phyloP scores from a whole-genome alignment of 2,888 invertebrate genomes.

The Andrena hattorfiana region DNA sequence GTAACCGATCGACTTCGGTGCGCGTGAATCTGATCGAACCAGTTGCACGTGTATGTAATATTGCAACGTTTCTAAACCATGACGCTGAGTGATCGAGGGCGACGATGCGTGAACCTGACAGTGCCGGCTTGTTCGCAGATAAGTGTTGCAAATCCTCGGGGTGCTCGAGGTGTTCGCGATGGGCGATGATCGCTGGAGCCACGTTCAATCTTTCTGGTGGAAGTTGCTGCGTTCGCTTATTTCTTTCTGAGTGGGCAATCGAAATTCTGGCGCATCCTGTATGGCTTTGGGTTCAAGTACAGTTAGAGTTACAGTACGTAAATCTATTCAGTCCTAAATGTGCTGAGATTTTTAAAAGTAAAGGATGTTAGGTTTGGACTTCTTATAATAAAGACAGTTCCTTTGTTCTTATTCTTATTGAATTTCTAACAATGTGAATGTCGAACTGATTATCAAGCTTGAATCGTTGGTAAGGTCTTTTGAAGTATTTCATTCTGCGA shows the following conservation, averaged over 20 bases:
- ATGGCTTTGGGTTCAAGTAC: too few relatives aligned
- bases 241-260: not conserved
- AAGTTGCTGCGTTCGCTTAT: not conserved
- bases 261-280: too few relatives aligned
- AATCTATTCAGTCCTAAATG: too few relatives aligned
- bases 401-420: too few relatives aligned
- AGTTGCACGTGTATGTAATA: slow-evolving; percentile 50
- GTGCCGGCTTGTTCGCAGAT: slow-evolving; percentile 44
- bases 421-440: too few relatives aligned
- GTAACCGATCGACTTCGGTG: slow-evolving; percentile 23
- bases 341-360: too few relatives aligned
- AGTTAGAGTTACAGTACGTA: too few relatives aligned
- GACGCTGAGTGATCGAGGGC: slow-evolving; percentile 52
- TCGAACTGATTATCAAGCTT: too few relatives aligned
- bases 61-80: slow-evolving; percentile 30
- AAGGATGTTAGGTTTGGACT: too few relatives aligned
- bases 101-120: slow-evolving; percentile 52
- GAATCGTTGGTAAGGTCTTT: too few relatives aligned
- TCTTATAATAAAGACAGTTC: too few relatives aligned
- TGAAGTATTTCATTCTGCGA: too few relatives aligned
- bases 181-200: not conserved
- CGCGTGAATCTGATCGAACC: slow-evolving; percentile 22
- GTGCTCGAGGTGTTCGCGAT: not conserved
- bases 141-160: not conserved
- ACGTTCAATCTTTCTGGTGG: not conserved